Evolutionary conservation across 2,888 invertebrate species (phyloP), one percentile per base, ranked within the genome.

Genomic region (Marronus borbonicus): DNA sequence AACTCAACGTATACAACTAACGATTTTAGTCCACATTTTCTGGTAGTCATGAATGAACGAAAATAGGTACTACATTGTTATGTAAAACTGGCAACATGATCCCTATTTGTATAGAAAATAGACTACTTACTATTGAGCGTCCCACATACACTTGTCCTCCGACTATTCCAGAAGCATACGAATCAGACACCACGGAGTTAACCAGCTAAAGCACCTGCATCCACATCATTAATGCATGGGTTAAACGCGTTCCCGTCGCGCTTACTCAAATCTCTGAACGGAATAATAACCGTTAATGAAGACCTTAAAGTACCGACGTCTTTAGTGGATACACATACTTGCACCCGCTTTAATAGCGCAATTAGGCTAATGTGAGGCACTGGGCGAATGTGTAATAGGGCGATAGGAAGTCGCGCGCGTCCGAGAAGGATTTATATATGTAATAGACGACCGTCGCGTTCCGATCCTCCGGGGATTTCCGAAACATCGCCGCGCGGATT

Each of bases 241-340:
- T 31, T 70, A 70, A 70, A 55, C n/a, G 31, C 14, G n/a, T 55
- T 55, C 5, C 55, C 55, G 14, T 17, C n/a, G n/a, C 55, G 28
- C 50, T 31, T 31, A 70, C 52, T 70, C 55, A 70, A 70, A 70
- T 70, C 70, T 70, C 70, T n/a, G 55, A 36, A 31, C 55, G 24
- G 70, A 70, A 70, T 70, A 70, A 70, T 70, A 55, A 55, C 70
- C 17, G 55, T 70, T 70, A 55, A 70, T 70, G 70, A 70, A 70
- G 70, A 55, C 28, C 70, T 70, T 70, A 70, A 70, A 70, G 55
- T 70, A 70, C 70, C 24, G 1, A 31, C 31, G 31, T 50, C 52
- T 55, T 17, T 17, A 28, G 55, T 36, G 55, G 69, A 52, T 52
- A 31, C 69, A 55, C 17, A 55, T 17, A 52, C 28, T 69, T 28